Conservation (phyloP, 1,140 invertebrate genomes). For the Saccostrea cuccullata region DNA sequence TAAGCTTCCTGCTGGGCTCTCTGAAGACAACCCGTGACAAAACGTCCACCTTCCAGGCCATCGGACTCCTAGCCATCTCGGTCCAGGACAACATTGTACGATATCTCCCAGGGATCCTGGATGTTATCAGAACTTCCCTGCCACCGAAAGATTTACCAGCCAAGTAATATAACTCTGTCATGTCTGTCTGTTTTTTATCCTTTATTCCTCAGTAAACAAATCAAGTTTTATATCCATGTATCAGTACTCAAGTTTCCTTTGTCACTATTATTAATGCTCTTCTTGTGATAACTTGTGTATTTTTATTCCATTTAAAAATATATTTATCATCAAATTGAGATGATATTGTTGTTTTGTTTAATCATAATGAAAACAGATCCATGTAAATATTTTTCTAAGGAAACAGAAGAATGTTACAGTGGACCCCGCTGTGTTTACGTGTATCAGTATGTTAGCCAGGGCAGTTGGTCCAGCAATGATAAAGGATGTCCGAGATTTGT, state of each 20-base stretch:
- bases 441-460: conserved; percentile 94
- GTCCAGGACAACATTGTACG: conserved; percentile 87
- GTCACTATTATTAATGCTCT: too few species aligned
- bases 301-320: too few species aligned
- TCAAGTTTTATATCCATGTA: too few species aligned
- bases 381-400: conserved; percentile 62
- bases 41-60: conserved; percentile 91
- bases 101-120: conserved; percentile 91
- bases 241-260: too few species aligned
- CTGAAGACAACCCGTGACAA: conserved; percentile 88
- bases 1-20: conserved; percentile 88
- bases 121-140: conserved; percentile 88
- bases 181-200: neutral
- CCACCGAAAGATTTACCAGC: conserved; percentile 84
- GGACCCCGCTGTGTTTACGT: conserved; percentile 95
- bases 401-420: conserved; percentile 82
- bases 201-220: neutral
- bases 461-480: conserved; percentile 88
- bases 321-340: too few species aligned
- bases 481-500: conserved; percentile 88
- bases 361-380: neutral
- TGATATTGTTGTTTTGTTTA: neutral
- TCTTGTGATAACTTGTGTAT: too few species aligned
- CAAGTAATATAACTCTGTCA: conserved; percentile 61
- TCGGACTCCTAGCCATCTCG: conserved; percentile 95